phyloP scores from a whole-genome alignment of 2,797 vertebrate genomes.

The Falco peregrinus region DNA sequence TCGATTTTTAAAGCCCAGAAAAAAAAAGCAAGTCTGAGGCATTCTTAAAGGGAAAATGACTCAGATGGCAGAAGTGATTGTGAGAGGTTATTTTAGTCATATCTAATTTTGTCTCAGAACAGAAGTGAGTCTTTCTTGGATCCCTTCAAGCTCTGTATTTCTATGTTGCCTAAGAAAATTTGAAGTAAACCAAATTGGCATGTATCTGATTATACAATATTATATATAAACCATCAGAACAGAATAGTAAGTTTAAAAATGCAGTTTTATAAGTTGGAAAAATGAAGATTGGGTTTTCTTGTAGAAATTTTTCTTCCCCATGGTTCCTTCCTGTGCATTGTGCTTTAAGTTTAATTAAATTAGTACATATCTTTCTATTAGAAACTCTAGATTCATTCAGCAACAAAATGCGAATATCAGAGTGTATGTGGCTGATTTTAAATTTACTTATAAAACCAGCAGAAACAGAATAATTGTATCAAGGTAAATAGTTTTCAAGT shows the following conservation, averaged over 20 bases:
- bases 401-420: neutral
- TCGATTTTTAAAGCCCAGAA: neutral
- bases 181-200: neutral
- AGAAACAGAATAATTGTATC: neutral
- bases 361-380: neutral
- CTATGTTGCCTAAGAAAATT: neutral
- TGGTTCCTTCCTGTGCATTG: neutral
- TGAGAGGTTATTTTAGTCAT: neutral
- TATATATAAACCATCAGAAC: neutral
- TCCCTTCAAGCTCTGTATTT: neutral
- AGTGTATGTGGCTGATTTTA: neutral
- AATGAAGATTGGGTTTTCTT: neutral
- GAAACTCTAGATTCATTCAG: neutral
- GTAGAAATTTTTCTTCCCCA: accelerated
- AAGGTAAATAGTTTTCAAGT: neutral
- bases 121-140: neutral
- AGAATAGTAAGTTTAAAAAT: neutral
- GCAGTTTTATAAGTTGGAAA: accelerated
- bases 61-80: neutral
- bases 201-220: neutral
- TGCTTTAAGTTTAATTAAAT: neutral
- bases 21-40: neutral
- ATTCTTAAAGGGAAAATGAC: neutral
- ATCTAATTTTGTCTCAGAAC: slow-evolving; percentile 14
- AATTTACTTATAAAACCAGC: neutral